Percentiles rank a stretch among this genome's conserved stretches.
phyloP scores from a whole-genome alignment of 2,797 vertebrate species.

The Lithobates sylvaticus region DNA sequence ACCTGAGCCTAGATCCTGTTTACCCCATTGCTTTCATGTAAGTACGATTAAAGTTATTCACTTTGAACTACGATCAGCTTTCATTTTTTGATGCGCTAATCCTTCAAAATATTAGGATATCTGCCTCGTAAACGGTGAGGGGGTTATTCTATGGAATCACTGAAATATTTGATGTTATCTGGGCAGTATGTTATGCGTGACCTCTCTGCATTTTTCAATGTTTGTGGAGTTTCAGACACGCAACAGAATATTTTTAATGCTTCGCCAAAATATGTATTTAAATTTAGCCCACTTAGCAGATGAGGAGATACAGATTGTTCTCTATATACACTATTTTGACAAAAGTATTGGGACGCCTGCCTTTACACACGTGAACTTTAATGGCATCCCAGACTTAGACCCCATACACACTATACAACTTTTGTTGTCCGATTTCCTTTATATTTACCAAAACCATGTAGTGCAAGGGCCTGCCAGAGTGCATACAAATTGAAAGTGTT shows the following conservation, averaged over 20 bases:
- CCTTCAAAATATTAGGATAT: background rate
- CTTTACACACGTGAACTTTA: no score
- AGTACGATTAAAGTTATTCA: background rate
- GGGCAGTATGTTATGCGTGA: background rate
- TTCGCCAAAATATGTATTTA: background rate
- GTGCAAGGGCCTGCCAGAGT: no score
- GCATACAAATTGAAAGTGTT: no score
- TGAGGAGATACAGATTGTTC: background rate
- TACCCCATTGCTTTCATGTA: slow-evolving; percentile 4
- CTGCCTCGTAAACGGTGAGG: background rate
- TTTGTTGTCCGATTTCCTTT: no score
- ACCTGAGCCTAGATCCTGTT: slow-evolving; percentile 15
- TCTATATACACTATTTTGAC: background rate
- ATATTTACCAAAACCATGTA: no score
- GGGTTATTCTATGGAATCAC: background rate
- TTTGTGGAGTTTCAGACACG: background rate
- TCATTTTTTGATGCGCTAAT: background rate
- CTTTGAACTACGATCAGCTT: background rate
- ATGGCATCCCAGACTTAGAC: no score
- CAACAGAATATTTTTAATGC: background rate
- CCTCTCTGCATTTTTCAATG: background rate
- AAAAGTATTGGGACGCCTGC: no score
- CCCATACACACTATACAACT: no score
- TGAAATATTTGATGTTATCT: background rate
- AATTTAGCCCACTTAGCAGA: slow-evolving; percentile 45